phyloP scores from a whole-genome alignment of 1,140 invertebrate genomes.

The Lutraria rhynchaena region DNA sequence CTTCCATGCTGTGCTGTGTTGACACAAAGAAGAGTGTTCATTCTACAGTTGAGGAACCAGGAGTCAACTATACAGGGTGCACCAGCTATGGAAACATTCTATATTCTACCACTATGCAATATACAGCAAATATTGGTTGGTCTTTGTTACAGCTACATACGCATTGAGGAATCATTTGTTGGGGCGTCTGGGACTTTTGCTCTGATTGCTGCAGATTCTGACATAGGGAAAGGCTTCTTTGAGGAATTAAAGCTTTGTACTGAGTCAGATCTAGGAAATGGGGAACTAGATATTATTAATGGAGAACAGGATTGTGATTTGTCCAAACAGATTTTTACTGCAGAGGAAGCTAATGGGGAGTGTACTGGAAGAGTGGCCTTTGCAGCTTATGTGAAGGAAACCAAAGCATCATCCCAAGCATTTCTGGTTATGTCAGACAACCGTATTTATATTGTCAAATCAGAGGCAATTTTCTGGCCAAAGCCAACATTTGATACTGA shows the following conservation, averaged over 20 bases:
- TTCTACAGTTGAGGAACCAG: constrained; percentile 70
- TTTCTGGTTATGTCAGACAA: constrained; percentile 75
- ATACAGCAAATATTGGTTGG: constrained; percentile 78
- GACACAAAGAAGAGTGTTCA: constrained; percentile 75
- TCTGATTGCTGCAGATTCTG: constrained; percentile 71
- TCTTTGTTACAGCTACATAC: constrained; percentile 72
- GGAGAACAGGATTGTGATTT: constrained; percentile 70
- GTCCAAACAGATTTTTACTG: constrained; percentile 66
- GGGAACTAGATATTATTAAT: constrained; percentile 67
- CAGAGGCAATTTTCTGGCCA: constrained; percentile 72
- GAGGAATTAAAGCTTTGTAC: constrained; percentile 50
- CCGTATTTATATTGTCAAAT: constrained; percentile 72
- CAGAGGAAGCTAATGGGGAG: constrained; percentile 68
- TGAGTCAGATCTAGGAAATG: constrained; percentile 26
- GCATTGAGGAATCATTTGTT: constrained; percentile 79
- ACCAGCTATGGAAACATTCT: constrained; percentile 72
- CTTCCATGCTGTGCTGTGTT: constrained; percentile 76
- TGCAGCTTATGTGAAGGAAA: constrained; percentile 59
- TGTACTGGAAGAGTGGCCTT: constrained; percentile 72
- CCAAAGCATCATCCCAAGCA: constrained; percentile 31
- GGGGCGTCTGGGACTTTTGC: constrained; percentile 75
- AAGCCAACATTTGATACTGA: constrained; percentile 69
- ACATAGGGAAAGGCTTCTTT: constrained; percentile 70
- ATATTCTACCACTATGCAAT: constrained; percentile 75
- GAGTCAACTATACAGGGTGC: constrained; percentile 66